Percentiles rank a stretch among this genome's conserved stretches.
Conservation (phyloP, 2,888 invertebrate genomes). For the Tachina lurida region DNA sequence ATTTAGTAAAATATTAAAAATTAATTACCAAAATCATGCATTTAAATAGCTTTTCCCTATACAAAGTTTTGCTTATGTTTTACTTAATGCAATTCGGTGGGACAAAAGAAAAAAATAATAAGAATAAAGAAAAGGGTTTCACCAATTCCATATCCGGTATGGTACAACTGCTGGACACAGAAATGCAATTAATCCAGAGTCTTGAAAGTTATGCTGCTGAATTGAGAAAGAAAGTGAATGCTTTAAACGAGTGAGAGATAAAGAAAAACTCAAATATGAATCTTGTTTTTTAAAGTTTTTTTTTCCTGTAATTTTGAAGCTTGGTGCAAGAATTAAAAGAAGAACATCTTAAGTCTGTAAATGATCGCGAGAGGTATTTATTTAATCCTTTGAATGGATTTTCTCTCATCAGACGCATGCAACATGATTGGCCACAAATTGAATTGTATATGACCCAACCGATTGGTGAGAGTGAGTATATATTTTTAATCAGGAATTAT, state of each 20-base stretch:
- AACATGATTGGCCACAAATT: conserved; percentile 78
- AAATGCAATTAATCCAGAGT: conserved; percentile 75
- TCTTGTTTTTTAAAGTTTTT: not conserved
- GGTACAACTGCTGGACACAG: conserved; percentile 75
- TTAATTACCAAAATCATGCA: no score
- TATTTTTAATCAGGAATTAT: not conserved
- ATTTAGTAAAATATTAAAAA: no score
- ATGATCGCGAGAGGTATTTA: conserved; percentile 75
- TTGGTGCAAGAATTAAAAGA: conserved; percentile 71
- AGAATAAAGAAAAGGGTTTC: conserved; percentile 73
- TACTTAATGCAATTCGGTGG: not conserved
- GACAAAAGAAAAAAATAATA: no score
- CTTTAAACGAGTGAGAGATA: conserved; percentile 61
- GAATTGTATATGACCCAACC: conserved; percentile 75
- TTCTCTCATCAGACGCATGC: conserved; percentile 77
- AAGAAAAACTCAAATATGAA: not conserved
- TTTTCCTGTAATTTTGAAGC: conserved; percentile 68
- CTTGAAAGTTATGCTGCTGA: conserved; percentile 75
- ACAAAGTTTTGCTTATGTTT: not conserved
- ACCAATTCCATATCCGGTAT: conserved; percentile 78
- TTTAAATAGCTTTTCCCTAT: no score
- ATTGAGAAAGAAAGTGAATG: conserved; percentile 75
- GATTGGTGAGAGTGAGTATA: conserved; percentile 74
- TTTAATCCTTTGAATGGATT: conserved; percentile 78
- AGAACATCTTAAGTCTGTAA: conserved; percentile 73